Base-by-base conservation (phyloP, 2,888 invertebrate species). In the Mesorhabditis spiculigera region DNA sequence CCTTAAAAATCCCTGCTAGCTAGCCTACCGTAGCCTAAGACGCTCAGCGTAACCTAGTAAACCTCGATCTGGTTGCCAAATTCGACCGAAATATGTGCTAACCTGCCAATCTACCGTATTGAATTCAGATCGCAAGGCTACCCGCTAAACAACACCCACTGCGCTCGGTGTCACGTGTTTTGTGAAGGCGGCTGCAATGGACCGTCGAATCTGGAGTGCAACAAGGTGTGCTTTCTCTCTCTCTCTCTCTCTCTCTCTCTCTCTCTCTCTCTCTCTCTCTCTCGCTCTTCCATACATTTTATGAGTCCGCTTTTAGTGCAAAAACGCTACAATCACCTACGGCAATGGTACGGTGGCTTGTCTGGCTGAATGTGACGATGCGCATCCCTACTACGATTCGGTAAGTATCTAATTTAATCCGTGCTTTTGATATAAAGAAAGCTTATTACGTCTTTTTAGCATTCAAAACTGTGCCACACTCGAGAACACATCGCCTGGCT, bases 241-340 rank as follows among this genome's bases (percentile, higher is more conserved):
- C 28, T 3, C 28, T 3, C 28, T 28, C 3, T 28, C 28, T 28
- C 28, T 28, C 28, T 28, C 28, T 28, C 28, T 28, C 28, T 28
- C 28, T 1, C 28, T 28, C 28, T 28, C 28, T 28, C 28, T 28
- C 1, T 28, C 3, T 28, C 28, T 3, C 28, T 28, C 28, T 28
- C 28, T 28, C 28, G 1, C 28, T 28, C n/a, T n/a, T n/a, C n/a
- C n/a, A n/a, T n/a, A n/a, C n/a, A n/a, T n/a, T n/a, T n/a, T n/a
- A n/a, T n/a, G n/a, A n/a, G n/a, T n/a, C n/a, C n/a, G n/a, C n/a
- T 13, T 50, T 50, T 50, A 50, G 58, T 50, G 58, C 58, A 50
- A 50, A 50, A 50, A 50, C 58, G 58, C 58, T 2, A 50, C 58
- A 1, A 50, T 50, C n/a, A 10, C n/a, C 10, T n/a, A 50, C 58